A percentile compares a stretch with the other conserved stretches of the same genome.
Conservation (phyloP, 2,113 vertebrate genomes). For the Tretioscincus oriximinensis region DNA sequence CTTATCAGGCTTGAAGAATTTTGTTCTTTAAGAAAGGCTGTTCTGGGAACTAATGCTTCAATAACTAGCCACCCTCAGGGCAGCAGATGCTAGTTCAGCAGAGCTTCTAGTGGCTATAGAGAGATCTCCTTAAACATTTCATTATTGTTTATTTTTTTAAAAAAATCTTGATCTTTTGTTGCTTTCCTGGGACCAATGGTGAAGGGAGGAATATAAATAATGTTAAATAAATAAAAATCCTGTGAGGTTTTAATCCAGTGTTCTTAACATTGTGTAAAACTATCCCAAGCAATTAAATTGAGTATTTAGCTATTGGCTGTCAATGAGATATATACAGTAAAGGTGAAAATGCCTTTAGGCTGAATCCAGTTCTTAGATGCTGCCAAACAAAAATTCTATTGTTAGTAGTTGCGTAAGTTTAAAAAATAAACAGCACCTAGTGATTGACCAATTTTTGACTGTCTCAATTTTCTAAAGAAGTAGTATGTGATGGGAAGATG, state of each 20-base stretch:
- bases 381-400: not conserved
- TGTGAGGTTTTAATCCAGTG: not conserved
- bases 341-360: not conserved
- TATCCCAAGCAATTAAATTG: too few species aligned
- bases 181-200: too few species aligned
- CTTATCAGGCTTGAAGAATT: not conserved
- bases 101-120: too few species aligned
- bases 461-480: not conserved
- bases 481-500: not conserved
- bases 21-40: not conserved
- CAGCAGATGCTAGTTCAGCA: not conserved
- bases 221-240: not conserved
- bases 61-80: not conserved
- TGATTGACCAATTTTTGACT: not conserved
- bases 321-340: not conserved
- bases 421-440: too few species aligned
- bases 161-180: too few species aligned
- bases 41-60: not conserved
- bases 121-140: too few species aligned
- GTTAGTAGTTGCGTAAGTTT: not conserved
- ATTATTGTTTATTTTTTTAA: too few species aligned
- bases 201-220: too few species aligned
- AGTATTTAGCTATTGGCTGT: too few species aligned
- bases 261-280: not conserved
- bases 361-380: not conserved